These are phyloP conservation scores for Pteria penguin DNA, from an alignment of 2,888 invertebrate species.

Conservation along the genomic window DNA sequence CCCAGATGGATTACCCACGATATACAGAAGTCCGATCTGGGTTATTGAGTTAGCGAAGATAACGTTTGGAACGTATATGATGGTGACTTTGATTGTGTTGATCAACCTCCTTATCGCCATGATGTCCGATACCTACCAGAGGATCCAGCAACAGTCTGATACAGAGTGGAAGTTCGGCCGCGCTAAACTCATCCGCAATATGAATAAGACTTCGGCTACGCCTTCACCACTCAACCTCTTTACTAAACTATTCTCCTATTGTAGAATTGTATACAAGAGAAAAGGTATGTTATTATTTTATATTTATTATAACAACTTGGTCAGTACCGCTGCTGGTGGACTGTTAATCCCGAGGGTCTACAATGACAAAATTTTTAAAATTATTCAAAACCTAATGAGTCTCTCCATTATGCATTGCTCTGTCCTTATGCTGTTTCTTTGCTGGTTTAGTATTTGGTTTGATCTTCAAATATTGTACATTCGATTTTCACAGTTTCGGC, in stretches of 20 bases:
- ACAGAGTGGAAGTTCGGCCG: conserved; percentile 99
- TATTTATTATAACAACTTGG: too few species aligned
- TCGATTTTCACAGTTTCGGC: too few species aligned
- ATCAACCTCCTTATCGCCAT: conserved; percentile 99
- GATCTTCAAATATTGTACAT: too few species aligned
- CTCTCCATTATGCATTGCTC: too few species aligned
- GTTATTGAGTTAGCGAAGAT: conserved; percentile 80
- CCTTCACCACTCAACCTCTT: conserved; percentile 98
- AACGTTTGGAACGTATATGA: conserved; percentile 97
- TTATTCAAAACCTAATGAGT: too few species aligned
- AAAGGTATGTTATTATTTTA: too few species aligned
- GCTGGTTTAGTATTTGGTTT: too few species aligned
- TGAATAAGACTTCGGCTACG: conserved; percentile 98
- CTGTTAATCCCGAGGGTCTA: too few species aligned
- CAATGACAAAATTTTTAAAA: too few species aligned
- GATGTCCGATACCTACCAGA: conserved; percentile 99
- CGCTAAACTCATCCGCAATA: conserved; percentile 98
- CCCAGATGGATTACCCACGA: conserved; percentile 82
- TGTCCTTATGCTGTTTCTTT: too few species aligned
- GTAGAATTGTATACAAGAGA: conserved; percentile 72
- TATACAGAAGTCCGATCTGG: conserved; percentile 81
- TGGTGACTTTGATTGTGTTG: conserved; percentile 98
- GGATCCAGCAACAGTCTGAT: conserved; percentile 99
- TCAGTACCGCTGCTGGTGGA: too few species aligned
- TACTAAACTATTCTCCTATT: conserved; percentile 84